Base-by-base conservation (phyloP, 2,797 vertebrate species). In the Danionella dracula region DNA sequence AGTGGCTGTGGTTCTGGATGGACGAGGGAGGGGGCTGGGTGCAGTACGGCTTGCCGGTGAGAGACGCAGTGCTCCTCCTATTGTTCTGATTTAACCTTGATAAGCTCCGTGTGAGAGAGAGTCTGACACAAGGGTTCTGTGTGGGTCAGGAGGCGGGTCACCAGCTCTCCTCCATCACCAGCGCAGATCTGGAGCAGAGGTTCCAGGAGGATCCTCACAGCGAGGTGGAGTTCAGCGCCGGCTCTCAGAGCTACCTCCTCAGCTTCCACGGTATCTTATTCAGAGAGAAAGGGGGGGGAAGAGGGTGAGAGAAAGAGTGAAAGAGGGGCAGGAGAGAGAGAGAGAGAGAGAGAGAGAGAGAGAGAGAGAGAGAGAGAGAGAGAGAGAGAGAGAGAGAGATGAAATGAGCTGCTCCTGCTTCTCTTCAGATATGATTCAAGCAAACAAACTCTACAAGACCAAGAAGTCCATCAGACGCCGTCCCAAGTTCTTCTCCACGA, bases 1-100 rank as follows among this genome's bases (percentile, higher is more conserved):
- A 76, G 51, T 91, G 89, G 89, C 2, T 83, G 10, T 90, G 88
- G 89, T 82, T 83, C 83, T 89, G 89, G 90, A 68, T 90, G 83
- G 82, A 89, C 0, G 84, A 88, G 70, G 27, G 1, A 0, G 81
- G 75, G 1, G 76, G 7, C 2, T 90, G 90, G 90, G 82, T 77
- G 66, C 15, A 44, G 66, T 90, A 88, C 1, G 74, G 79, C 4
- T 59, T 79, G 0, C 5, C 79, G 23, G 89, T 90, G 75, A 81
- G 88, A 83, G 23, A 42, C 31, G n/a, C n/a, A n/a, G n/a, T n/a
- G n/a, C n/a, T n/a, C n/a, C n/a, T n/a, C n/a, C n/a, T n/a, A n/a
- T n/a, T n/a, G n/a, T n/a, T n/a, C n/a, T n/a, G n/a, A n/a, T n/a
- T n/a, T n/a, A n/a, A n/a, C n/a, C n/a, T n/a, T n/a, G n/a, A n/a